phyloP scores from a whole-genome alignment of 2,797 vertebrate species.

The Orestias chungarensis region DNA sequence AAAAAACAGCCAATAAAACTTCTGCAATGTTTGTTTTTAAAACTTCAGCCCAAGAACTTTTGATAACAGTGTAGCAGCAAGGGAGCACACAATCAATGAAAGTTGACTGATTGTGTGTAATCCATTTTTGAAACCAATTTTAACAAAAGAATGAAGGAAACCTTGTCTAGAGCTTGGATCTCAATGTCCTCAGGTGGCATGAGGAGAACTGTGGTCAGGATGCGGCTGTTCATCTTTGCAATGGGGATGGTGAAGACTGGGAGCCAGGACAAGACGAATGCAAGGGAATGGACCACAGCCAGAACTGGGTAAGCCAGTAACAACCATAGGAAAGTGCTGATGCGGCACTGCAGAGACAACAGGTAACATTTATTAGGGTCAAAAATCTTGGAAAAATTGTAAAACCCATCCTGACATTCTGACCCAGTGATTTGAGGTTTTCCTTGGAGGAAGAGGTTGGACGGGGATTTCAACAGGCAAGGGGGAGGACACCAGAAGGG shows the following conservation, averaged over 20 bases:
- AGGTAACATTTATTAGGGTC: neutral
- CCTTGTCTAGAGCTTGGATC: constrained; percentile 62
- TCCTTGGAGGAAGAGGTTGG: constrained; percentile 23
- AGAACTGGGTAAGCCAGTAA: constrained; percentile 80
- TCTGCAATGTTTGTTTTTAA: neutral
- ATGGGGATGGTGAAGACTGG: constrained; percentile 83
- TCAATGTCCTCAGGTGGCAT: constrained; percentile 78
- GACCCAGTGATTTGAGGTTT: constrained; percentile 79
- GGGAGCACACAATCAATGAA: neutral
- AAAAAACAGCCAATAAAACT: neutral
- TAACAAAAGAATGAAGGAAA: constrained; percentile 11
- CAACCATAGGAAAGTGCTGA: constrained; percentile 73
- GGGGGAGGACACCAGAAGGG: constrained; percentile 52
- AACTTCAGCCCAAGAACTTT: neutral
- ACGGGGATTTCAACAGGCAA: constrained; percentile 50
- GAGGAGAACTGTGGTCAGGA: constrained; percentile 71
- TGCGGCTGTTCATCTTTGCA: constrained; percentile 83
- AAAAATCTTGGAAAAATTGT: neutral
- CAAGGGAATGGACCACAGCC: constrained; percentile 78
- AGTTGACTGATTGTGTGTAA: neutral
- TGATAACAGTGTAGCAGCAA: neutral
- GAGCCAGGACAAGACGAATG: constrained; percentile 83
- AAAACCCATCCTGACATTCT: constrained; percentile 25
- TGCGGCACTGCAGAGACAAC: constrained; percentile 53
- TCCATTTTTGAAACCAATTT: neutral